These are phyloP conservation scores for Engraulis encrasicolus DNA, from an alignment of 2,113 vertebrate genomes.

Conservation along the genomic window DNA sequence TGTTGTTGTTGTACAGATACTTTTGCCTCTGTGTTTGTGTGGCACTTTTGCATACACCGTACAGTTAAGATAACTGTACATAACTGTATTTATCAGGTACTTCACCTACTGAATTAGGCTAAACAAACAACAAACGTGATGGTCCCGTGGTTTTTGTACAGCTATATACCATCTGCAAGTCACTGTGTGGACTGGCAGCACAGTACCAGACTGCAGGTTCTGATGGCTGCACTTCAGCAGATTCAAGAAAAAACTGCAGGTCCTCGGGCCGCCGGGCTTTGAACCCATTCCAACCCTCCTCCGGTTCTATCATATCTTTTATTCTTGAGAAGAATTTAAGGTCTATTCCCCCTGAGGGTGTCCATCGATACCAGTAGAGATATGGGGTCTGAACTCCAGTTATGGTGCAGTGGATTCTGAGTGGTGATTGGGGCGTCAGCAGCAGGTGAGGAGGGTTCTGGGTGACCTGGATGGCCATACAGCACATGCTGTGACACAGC, in stretches of 20 bases:
- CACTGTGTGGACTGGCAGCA: conserved; percentile 48
- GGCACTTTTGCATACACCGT: no score
- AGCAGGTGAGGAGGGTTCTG: conserved; percentile 43
- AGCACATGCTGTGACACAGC: neutral
- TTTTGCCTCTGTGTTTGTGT: no score
- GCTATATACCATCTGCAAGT: conserved; percentile 22
- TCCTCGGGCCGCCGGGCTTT: conserved; percentile 34
- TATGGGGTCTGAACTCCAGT: conserved; percentile 39
- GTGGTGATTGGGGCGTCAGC: conserved; percentile 5
- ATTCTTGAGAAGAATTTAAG: conserved; percentile 34
- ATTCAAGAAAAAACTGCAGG: conserved; percentile 20
- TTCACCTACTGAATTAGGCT: no score
- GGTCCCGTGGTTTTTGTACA: conserved; percentile 45
- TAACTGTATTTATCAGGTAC: no score
- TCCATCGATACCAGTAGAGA: conserved; percentile 55
- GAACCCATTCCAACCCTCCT: conserved; percentile 25
- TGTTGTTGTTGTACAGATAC: no score
- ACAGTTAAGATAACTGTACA: no score
- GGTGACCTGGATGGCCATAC: conserved; percentile 30
- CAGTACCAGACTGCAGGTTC: conserved; percentile 50
- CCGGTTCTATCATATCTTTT: conserved; percentile 28
- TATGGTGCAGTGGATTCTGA: conserved; percentile 42
- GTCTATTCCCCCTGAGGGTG: conserved; percentile 20
- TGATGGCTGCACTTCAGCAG: conserved; percentile 28
- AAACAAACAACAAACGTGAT: no score